Conservation (phyloP, 2,888 invertebrate species). For the Oxyteleia sp. region DNA sequence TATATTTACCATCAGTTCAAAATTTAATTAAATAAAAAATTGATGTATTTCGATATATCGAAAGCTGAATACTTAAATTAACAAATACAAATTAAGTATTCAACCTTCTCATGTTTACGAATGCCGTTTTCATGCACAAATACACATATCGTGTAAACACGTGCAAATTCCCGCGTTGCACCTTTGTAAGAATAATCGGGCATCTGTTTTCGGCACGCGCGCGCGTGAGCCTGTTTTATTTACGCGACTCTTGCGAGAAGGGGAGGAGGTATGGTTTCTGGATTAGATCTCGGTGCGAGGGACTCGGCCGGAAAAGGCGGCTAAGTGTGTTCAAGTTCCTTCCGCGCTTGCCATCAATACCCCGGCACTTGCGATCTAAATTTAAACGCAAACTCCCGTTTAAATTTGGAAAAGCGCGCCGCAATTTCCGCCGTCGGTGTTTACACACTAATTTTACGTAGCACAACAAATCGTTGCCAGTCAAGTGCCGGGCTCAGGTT, state of each 20-base stretch:
- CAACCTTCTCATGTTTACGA: neutral
- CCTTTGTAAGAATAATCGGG: slow-evolving; percentile 58
- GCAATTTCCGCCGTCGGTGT: slow-evolving; percentile 51
- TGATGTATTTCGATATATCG: no score
- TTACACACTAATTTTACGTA: slow-evolving; percentile 62
- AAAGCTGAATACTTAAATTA: no score
- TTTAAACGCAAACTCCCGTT: slow-evolving; percentile 43
- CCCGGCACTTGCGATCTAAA: slow-evolving; percentile 46
- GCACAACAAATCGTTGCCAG: slow-evolving; percentile 63
- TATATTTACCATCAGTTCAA: no score
- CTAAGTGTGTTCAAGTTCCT: slow-evolving; percentile 13
- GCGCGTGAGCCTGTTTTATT: slow-evolving; percentile 55
- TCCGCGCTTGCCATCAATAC: slow-evolving; percentile 28
- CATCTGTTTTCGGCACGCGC: slow-evolving; percentile 64
- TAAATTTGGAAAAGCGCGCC: slow-evolving; percentile 41
- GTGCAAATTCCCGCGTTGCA: slow-evolving; percentile 39
- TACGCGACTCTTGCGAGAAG: slow-evolving; percentile 43
- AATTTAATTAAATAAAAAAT: no score
- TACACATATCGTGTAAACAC: slow-evolving; percentile 48
- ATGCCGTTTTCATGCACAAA: slow-evolving; percentile 18
- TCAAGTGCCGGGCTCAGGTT: slow-evolving; percentile 43
- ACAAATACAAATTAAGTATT: neutral
- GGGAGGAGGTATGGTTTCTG: slow-evolving; percentile 60
- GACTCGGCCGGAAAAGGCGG: slow-evolving; percentile 20
- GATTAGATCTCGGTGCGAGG: slow-evolving; percentile 36